Evolutionary conservation across 2,888 invertebrate genomes (phyloP).

Genomic region (Trissonchulus latispiculum): DNA sequence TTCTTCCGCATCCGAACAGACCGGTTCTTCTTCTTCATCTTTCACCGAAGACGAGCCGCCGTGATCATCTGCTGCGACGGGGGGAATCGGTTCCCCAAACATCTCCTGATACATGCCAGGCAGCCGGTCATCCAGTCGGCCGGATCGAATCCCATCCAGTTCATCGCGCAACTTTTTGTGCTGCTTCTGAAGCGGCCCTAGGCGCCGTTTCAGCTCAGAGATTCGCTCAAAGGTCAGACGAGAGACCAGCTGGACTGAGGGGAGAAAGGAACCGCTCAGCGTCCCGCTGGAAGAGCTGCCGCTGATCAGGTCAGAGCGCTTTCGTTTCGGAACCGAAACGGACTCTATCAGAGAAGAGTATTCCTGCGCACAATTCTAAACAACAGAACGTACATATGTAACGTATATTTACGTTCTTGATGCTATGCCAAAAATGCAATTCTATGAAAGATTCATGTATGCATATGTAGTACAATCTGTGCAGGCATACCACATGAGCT

Average conservation of each 20-base stretch:
- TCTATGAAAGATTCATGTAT: too few relatives aligned
- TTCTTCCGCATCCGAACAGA: too few relatives aligned
- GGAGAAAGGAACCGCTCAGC: not conserved
- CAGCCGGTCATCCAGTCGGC: not conserved
- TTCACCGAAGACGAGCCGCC: too few relatives aligned
- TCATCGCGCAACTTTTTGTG: not conserved
- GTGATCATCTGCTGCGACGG: too few relatives aligned
- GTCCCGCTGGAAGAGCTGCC: too few relatives aligned
- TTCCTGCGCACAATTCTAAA: not conserved
- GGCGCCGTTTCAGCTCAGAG: not conserved
- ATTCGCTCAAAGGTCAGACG: not conserved
- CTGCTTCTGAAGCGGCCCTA: not conserved
- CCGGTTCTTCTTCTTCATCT: too few relatives aligned
- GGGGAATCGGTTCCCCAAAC: not conserved
- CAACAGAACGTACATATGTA: not conserved
- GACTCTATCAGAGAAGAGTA: not conserved
- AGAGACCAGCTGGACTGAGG: not conserved
- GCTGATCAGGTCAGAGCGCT: not conserved
- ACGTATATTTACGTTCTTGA: too few relatives aligned
- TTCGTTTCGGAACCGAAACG: not conserved
- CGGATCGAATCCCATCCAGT: not conserved
- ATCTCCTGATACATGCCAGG: not conserved
- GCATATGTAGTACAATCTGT: too few relatives aligned
- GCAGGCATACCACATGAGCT: too few relatives aligned
- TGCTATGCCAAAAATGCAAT: too few relatives aligned